phyloP scores from a whole-genome alignment of 1,140 invertebrate species.

The Macrocentrus cingulum region DNA sequence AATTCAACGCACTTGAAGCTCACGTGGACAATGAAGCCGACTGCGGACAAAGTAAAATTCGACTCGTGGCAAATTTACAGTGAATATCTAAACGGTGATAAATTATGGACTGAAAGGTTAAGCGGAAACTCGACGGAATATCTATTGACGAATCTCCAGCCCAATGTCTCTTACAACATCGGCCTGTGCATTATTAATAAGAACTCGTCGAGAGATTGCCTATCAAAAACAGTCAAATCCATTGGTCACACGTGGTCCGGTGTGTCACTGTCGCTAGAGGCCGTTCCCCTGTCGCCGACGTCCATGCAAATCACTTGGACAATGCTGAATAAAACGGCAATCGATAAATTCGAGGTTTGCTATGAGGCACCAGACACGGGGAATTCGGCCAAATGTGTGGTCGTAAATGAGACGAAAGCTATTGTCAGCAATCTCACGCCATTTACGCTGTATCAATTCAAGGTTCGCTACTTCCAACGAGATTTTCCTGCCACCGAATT shows the following conservation, averaged over 20 bases:
- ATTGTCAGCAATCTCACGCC: constrained; percentile 61
- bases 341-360: constrained; percentile 57
- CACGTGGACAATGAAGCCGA: constrained; percentile 52
- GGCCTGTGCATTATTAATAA: constrained; percentile 48
- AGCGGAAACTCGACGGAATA: constrained; percentile 53
- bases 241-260: constrained; percentile 32
- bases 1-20: constrained; percentile 57
- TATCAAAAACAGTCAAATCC: constrained; percentile 42
- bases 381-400: constrained; percentile 41
- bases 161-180: constrained; percentile 55
- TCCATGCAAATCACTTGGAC: constrained; percentile 59
- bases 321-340: constrained; percentile 36
- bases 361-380: constrained; percentile 47
- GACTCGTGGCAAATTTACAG: constrained; percentile 56
- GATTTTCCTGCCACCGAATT: constrained; percentile 49
- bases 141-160: constrained; percentile 51
- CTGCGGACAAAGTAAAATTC: constrained; percentile 43
- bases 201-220: constrained; percentile 38
- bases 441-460: constrained; percentile 66
- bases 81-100: constrained; percentile 52
- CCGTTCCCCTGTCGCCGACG: constrained; percentile 54
- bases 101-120: constrained; percentile 43
- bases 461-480: constrained; percentile 57
- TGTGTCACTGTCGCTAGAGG: constrained; percentile 56
- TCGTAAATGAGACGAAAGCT: constrained; percentile 51